Evolutionary conservation across 2,113 vertebrate species (phyloP), one percentile per base, ranked within the genome.

Genomic region (Otis tarda): DNA sequence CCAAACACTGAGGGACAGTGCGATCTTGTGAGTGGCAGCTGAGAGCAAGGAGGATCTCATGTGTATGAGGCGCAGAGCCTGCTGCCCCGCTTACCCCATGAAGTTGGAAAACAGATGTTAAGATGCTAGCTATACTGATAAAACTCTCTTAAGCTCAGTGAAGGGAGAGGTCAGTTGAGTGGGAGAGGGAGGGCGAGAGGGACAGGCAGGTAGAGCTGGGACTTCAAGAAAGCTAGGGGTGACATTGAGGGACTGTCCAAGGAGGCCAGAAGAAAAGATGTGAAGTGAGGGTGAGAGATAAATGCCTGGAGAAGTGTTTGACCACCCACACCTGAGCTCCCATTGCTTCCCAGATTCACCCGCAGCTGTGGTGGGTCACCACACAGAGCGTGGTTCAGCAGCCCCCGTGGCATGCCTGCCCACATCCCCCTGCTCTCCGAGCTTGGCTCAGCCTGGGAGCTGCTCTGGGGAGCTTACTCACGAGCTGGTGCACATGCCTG

Each of bases 61-160:
- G 0, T 9, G 31, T 60, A 13, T 2, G 5, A 68, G 12, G 14
- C 9, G 1, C 56, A 78, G 39, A 70, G 24, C 47, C 47, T 43
- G 25, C 43, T 83, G 73, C 20, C 69, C 31, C 0, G 0, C 21
- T 78, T 31, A 49, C 20, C 30, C 19, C 1, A 2, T n/a, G 15
- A 68, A 49, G 30, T 0, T 73, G 70, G 13, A 89, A 76, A 73
- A 2, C n/a, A 75, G 47, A 35, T 23, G 27, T 74, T 75, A 55
- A 61, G 79, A 39, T 57, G 33, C 27, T 37, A 25, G 43, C 11
- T 77, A 0, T 22, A 28, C 30, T 43, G 56, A 47, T 47, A 60
- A 83, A 90, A 47, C 12, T 22, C 21, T 83, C 47, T 53, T 64
- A 61, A 93, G 11, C 10, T 55, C 27, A 24, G 63, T 61, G 70